These are phyloP conservation scores for Lucilia cuprina DNA, from an alignment of 1,140 invertebrate species.

Conservation along the genomic window DNA sequence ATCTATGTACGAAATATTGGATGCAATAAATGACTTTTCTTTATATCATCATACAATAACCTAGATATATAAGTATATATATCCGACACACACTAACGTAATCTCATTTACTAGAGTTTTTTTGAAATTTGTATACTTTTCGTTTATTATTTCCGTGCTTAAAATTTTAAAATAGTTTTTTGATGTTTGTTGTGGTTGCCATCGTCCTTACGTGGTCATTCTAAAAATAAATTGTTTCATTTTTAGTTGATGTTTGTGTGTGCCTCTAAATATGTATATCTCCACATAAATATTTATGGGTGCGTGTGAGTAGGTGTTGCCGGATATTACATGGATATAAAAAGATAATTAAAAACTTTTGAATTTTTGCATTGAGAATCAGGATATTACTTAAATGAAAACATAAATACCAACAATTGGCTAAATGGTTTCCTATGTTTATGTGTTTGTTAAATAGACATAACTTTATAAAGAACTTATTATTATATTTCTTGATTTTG, in stretches of 20 bases:
- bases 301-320: background rate
- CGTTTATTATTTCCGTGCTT: conserved; percentile 23
- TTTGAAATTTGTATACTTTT: conserved; percentile 4
- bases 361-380: background rate
- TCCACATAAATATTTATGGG: too few relatives aligned
- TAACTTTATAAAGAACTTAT: too few relatives aligned
- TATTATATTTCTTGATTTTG: too few relatives aligned
- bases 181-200: background rate
- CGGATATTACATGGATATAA: background rate
- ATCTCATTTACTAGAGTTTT: background rate
- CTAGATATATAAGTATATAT: too few relatives aligned
- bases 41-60: too few relatives aligned
- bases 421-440: too few relatives aligned
- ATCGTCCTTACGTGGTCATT: background rate
- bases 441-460: too few relatives aligned
- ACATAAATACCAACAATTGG: background rate
- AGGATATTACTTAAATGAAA: background rate
- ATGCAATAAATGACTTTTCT: too few relatives aligned
- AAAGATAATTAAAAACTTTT: conserved; percentile 2
- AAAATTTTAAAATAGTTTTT: background rate
- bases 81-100: too few relatives aligned
- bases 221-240: background rate
- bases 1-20: too few relatives aligned
- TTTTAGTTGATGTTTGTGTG: background rate
- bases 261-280: too few relatives aligned